These are phyloP conservation scores for Epizoanthus ramosus DNA, from an alignment of 92 coral and sea anemone species.

Conservation along the genomic window DNA sequence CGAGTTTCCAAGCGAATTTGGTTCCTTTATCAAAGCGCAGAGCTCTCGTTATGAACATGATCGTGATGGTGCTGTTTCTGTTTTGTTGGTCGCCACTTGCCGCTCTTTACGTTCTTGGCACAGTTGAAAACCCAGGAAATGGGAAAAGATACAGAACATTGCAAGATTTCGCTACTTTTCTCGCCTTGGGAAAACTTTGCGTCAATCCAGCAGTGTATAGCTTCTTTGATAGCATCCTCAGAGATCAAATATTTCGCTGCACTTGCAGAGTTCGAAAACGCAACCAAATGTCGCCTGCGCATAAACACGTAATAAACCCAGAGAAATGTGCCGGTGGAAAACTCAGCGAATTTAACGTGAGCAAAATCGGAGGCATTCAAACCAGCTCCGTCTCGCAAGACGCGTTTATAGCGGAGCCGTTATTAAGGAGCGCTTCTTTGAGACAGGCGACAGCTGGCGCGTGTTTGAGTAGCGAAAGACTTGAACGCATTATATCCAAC, in stretches of 20 bases:
- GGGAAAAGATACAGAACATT: constrained; percentile 62
- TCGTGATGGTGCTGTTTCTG: constrained; percentile 87
- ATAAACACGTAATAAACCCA: constrained; percentile 59
- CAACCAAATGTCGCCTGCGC: constrained; percentile 51
- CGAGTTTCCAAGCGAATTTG: constrained; percentile 78
- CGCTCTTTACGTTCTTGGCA: constrained; percentile 69
- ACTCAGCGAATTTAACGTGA: constrained; percentile 87
- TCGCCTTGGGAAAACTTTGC: constrained; percentile 90
- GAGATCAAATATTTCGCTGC: constrained; percentile 84
- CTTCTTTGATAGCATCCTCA: constrained; percentile 89
- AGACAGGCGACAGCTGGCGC: constrained; percentile 68
- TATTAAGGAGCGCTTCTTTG: constrained; percentile 58
- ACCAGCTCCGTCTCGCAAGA: constrained; percentile 5
- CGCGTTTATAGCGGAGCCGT: constrained; percentile 68
- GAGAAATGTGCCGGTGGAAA: constrained; percentile 82
- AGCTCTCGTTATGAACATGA: constrained; percentile 94
- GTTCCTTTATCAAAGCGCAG: constrained; percentile 95
- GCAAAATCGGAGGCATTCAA: constrained; percentile 68
- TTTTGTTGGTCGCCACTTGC: constrained; percentile 96
- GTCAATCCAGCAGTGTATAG: constrained; percentile 92
- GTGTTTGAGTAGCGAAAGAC: constrained; percentile 74
- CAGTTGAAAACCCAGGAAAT: constrained; percentile 60
- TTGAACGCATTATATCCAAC: constrained; percentile 83
- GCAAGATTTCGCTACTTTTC: constrained; percentile 78
- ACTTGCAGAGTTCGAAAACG: constrained; percentile 48